Percentiles rank a stretch among this genome's conserved stretches.
Evolutionary conservation across 2,888 invertebrate genomes (phyloP).

Genomic region (Oeneis ivallda): DNA sequence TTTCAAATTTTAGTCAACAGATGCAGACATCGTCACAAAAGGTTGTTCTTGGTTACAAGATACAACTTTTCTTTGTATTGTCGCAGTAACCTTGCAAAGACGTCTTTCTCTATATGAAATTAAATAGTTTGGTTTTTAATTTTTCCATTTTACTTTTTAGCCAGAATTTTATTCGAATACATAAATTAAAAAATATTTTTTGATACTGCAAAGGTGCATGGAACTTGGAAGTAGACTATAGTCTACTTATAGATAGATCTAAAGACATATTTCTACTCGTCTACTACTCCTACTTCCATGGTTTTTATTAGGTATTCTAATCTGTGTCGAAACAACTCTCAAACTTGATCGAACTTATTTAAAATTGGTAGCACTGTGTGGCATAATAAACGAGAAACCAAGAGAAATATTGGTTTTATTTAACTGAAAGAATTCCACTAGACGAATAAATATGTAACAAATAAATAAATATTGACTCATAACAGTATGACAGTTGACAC

Average conservation of each 20-base stretch:
- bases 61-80: slow-evolving; percentile 44
- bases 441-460: too few relatives aligned
- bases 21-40: slow-evolving; percentile 80
- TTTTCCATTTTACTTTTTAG: not conserved
- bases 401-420: too few relatives aligned
- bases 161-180: too few relatives aligned
- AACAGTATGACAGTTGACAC: too few relatives aligned
- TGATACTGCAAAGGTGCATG: slow-evolving; percentile 38
- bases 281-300: too few relatives aligned
- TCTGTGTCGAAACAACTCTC: slow-evolving; percentile 49
- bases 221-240: too few relatives aligned
- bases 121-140: not conserved
- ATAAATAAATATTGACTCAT: too few relatives aligned
- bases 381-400: too few relatives aligned
- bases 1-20: slow-evolving; percentile 82
- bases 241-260: too few relatives aligned
- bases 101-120: slow-evolving; percentile 21
- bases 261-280: too few relatives aligned
- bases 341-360: slow-evolving; percentile 33
- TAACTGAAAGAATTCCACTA: too few relatives aligned
- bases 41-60: slow-evolving; percentile 55
- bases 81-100: slow-evolving; percentile 56
- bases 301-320: too few relatives aligned
- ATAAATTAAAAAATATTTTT: not conserved
- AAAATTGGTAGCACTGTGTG: slow-evolving; percentile 36